These are phyloP conservation scores for Eudasyphora cyanicolor DNA, from an alignment of 2,888 invertebrate genomes.

Conservation along the genomic window DNA sequence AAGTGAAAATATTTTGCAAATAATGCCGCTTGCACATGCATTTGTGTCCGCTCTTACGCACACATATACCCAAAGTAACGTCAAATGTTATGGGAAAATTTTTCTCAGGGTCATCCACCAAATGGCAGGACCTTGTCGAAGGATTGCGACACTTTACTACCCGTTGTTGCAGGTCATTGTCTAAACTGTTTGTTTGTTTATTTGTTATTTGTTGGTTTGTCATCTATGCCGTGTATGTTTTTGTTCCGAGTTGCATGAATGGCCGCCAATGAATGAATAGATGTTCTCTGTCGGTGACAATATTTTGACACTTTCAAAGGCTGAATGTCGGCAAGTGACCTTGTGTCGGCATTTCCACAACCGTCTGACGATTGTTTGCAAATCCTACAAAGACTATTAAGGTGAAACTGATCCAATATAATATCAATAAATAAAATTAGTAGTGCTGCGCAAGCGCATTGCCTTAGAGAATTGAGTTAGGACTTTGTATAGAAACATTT, in stretches of 20 bases:
- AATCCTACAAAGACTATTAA: background rate
- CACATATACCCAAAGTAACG: background rate
- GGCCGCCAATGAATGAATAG: background rate
- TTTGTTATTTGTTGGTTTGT: background rate
- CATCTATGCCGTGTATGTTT: background rate
- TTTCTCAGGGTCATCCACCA: slow-evolving; percentile 29
- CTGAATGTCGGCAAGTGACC: slow-evolving; percentile 45
- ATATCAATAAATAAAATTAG: no score
- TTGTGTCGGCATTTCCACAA: slow-evolving; percentile 45
- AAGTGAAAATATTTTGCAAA: slow-evolving; percentile 51
- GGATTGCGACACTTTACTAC: no score
- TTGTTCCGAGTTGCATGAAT: background rate
- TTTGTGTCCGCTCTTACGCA: no score
- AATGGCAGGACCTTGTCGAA: background rate
- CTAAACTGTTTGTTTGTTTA: slow-evolving; percentile 11
- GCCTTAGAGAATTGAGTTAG: no score
- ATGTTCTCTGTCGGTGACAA: slow-evolving; percentile 40
- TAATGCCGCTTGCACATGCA: slow-evolving; percentile 29
- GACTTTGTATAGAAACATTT: no score
- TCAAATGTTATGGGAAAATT: slow-evolving; percentile 38
- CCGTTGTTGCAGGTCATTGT: background rate
- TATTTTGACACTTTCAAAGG: slow-evolving; percentile 60
- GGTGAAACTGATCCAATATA: background rate
- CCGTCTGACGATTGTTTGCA: background rate
- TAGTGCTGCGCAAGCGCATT: no score